Conservation (phyloP, 2,888 invertebrate genomes). For the Ichneumoninae sp. region DNA sequence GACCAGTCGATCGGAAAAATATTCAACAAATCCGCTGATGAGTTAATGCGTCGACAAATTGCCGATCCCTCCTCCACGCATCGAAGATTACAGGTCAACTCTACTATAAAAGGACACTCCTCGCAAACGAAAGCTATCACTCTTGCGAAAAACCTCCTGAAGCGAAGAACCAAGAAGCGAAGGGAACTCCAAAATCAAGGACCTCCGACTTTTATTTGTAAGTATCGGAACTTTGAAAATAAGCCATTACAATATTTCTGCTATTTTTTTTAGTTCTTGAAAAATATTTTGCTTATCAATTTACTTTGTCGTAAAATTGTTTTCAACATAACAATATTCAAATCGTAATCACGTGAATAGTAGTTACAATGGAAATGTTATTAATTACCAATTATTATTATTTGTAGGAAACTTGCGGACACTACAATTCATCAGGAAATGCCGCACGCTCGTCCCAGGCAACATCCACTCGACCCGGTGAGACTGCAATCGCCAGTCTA, state of each 20-base stretch:
- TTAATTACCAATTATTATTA: not conserved
- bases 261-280: not conserved
- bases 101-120: slow-evolving; percentile 3
- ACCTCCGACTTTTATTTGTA: slow-evolving; percentile 9
- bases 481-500: slow-evolving; percentile 21
- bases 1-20: slow-evolving; percentile 3
- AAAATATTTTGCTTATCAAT: not conserved
- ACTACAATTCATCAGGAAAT: slow-evolving; percentile 1
- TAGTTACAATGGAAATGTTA: too few relatives aligned
- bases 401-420: not conserved
- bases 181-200: not conserved
- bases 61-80: slow-evolving; percentile 1
- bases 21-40: slow-evolving; percentile 1
- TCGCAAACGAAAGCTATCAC: not conserved
- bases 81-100: not conserved
- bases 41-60: slow-evolving; percentile 2
- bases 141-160: slow-evolving; percentile 10
- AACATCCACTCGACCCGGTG: not conserved
- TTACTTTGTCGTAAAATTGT: too few relatives aligned
- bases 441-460: slow-evolving; percentile 11
- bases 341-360: too few relatives aligned
- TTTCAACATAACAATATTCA: too few relatives aligned
- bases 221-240: slow-evolving; percentile 7
- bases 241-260: not conserved
- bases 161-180: not conserved